Base-by-base conservation (phyloP, 2,888 invertebrate species). In the Campoplex nolae region DNA sequence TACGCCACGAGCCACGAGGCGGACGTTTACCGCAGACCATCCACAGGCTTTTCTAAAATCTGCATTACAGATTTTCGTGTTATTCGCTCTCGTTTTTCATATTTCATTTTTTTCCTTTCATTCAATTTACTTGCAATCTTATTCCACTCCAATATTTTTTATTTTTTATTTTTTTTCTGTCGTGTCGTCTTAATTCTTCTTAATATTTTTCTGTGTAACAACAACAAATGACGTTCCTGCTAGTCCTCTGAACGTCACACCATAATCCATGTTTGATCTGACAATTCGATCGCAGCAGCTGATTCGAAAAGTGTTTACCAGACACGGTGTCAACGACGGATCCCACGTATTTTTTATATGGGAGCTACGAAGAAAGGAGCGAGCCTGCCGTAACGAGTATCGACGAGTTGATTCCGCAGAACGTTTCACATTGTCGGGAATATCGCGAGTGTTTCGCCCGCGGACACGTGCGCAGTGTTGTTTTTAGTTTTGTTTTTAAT, bases 1-100 rank as follows among this genome's bases (percentile, higher is more conserved):
- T 71, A 82, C 86, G 81, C 80, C 82, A 84, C 83, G 88, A 83
- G 86, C 86, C 84, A 88, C 88, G 88, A 86, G 86, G 74, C 86
- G 85, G 45, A 83, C 84, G 76, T 79, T 77, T 56, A 23, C n/a
- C 83, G 80, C 85, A 83, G 73, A 86, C 68, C 86, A 77, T 82
- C 78, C 77, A 81, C 74, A 70, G 56, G 74, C 58, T 78, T 86
- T 71, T 77, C 74, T 74, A 62, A 82, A 84, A 70, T 32, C 45
- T 68, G 85, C 83, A 28, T 62, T 75, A 70, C 45, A 1, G 32
- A 62, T 86, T 83, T 81, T 71, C 11, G 35, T 56, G 45, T 82
- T 82, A 45, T 56, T 16, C 56, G 45, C 75, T 23, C 23, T 74
- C 51, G 23, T 70, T 62, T n/a, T 23, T 16, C 51, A 62, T 23